Base-by-base conservation (phyloP, 2,888 invertebrate species). In the Troglohyphantes excavatus region DNA sequence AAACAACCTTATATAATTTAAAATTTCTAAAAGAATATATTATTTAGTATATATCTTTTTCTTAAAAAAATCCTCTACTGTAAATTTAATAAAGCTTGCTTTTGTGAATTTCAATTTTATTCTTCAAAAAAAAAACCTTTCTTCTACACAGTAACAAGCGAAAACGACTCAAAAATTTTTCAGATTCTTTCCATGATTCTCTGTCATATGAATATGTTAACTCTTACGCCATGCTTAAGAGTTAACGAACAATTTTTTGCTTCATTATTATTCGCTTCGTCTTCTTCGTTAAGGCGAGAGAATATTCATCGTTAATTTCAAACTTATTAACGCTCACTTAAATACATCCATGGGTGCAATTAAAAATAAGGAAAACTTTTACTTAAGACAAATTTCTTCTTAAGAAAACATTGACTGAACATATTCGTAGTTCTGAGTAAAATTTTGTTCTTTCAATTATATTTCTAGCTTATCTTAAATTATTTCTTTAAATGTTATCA, bases 271-370 rank as follows among this genome's bases (percentile, higher is more conserved):
- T 65, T 9, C n/a, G n/a, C 65, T 65, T 23, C 65, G 21, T 23
- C 27, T 33, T n/a, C n/a, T n/a, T 53, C 17, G 53, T 53, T 13
- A 53, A n/a, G 53, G 17, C 5, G 53, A 46, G 23, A 43, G 39
- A 72, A 46, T 26, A 23, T 26, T 46, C 46, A 2, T 46, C 72
- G 17, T 17, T 72, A 72, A 72, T 72, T 72, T 46, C 46, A 46
- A 70, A 72, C 72, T 43, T 72, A 46, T 72, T 72, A 72, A 46
- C 43, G 72, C 72, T 46, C 46, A 46, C 72, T 79, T 79, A 79
- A 27, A 67, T 67, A 46, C 67, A 17, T 67, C 63, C 43, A 19
- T 43, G 65, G 46, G 39, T 46, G 67, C 43, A 67, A 67, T 46
- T 67, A 46, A 46, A 65, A 79, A 75, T 53, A 21, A 19, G 29